These are phyloP conservation scores for Alviniconcha marisindica DNA, from an alignment of 1,140 invertebrate genomes.

Conservation along the genomic window DNA sequence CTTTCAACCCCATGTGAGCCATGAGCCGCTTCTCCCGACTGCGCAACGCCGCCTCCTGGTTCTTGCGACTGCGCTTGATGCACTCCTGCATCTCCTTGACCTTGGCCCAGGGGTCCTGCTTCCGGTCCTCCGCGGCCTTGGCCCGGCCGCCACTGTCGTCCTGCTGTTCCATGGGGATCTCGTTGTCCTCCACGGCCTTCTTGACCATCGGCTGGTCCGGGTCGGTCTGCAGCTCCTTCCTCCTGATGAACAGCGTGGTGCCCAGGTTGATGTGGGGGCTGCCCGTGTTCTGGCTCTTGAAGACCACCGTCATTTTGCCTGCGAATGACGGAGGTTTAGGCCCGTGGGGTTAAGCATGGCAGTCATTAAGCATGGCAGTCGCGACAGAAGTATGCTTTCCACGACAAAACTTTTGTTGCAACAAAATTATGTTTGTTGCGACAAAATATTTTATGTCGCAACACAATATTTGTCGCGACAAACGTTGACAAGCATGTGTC, in stretches of 20 bases:
- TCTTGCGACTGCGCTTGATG: slow-evolving; percentile 19
- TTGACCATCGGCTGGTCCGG: not conserved
- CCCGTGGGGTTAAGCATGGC: no score
- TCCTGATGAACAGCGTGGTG: slow-evolving; percentile 57
- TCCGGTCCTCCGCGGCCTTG: not conserved
- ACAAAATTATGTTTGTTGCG: no score
- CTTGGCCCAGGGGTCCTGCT: not conserved
- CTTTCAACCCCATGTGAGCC: slow-evolving; percentile 69
- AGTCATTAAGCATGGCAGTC: no score
- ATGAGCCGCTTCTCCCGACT: slow-evolving; percentile 64
- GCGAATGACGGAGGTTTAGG: no score
- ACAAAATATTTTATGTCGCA: no score
- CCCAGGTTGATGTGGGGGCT: slow-evolving; percentile 52
- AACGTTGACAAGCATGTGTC: no score
- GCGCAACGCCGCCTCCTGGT: slow-evolving; percentile 43
- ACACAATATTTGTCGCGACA: no score
- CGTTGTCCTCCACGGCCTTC: not conserved
- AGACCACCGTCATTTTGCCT: slow-evolving; percentile 65
- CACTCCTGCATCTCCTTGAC: slow-evolving; percentile 25
- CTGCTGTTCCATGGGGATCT: not conserved
- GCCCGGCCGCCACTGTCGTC: not conserved
- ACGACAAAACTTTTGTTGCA: no score
- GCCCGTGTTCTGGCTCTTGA: slow-evolving; percentile 54
- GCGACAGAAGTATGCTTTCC: no score
- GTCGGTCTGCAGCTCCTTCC: not conserved